Percentiles rank a stretch among this genome's conserved stretches.
phyloP scores from a whole-genome alignment of 2,113 vertebrate species.

The Muntiacus reevesi region DNA sequence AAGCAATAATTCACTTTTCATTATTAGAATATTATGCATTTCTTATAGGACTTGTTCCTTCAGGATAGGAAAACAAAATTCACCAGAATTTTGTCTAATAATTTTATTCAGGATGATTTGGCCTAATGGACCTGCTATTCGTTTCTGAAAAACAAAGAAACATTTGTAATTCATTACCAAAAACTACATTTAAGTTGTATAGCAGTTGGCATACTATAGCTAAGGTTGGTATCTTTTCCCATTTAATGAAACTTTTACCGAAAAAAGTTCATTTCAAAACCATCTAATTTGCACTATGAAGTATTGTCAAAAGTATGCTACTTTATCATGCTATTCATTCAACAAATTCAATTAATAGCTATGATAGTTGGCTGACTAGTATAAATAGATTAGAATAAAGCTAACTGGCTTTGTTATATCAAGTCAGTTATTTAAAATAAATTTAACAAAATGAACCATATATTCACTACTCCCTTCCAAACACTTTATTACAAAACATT shows the following conservation, averaged over 20 bases:
- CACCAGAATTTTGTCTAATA: background rate
- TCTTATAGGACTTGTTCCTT: background rate
- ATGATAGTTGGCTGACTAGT: background rate
- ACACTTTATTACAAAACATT: conserved; percentile 1
- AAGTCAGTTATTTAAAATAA: background rate
- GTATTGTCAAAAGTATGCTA: background rate
- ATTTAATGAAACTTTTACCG: background rate
- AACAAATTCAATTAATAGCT: conserved; percentile 19
- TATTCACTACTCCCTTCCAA: background rate
- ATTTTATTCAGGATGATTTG: background rate
- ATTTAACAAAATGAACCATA: conserved; percentile 5
- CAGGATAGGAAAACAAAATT: background rate
- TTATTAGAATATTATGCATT: background rate
- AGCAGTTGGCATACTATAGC: background rate
- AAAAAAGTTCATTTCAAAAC: conserved; percentile 17
- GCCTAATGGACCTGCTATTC: background rate
- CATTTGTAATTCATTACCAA: background rate
- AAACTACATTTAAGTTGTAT: conserved; percentile 22
- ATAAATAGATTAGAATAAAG: background rate
- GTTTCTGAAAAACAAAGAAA: background rate
- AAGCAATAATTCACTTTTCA: background rate
- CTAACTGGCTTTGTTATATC: conserved; percentile 1
- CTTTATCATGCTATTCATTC: background rate
- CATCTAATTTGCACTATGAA: background rate
- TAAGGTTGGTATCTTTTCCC: background rate